Evolutionary conservation across 2,113 vertebrate species (phyloP), one percentile per base, ranked within the genome.

Genomic region (Boleophthalmus pectinirostris): DNA sequence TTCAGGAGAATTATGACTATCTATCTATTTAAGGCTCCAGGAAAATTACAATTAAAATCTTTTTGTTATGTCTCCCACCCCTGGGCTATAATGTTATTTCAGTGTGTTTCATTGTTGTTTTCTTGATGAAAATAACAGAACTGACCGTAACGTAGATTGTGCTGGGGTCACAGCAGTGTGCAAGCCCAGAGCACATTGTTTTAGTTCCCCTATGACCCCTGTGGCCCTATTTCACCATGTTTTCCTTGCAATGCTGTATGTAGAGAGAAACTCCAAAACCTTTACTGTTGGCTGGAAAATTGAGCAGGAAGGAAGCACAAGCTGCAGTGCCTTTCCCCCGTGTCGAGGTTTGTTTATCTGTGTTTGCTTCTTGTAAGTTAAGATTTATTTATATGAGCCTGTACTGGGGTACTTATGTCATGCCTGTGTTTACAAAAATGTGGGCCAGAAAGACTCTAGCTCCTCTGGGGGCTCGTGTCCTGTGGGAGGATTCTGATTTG

Each of bases 361-460:
- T 74, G 63, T 71, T 69, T 78, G 75, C 47, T 64, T 70, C 68
- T 70, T 77, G 78, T 75, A 78, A 80, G 56, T 82, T 84, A 80
- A 81, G 76, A 69, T 84, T 82, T 85, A 87, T 90, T 86, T 86
- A 87, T 79, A 73, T 82, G 80, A 82, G 82, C 45, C 72, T 87
- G 81, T 82, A 75, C 43, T 58, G 66, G 58, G 79, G 82, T 82
- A 78, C 83, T 84, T 73, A 80, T 83, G 85, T 76, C 79, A 81
- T 75, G 74, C 78, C 58, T 77, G 81, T 88, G 86, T 88, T 90
- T 87, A 82, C 76, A 78, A 77, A 80, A 82, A 87, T 87, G 82
- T 81, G 74, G 79, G 71, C 73, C 69, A 67, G 60, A 78, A 78
- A 75, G 21, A 21, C 68, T 72, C 74, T 72, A 73, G 73, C 72